Evolutionary conservation across 2,113 vertebrate species (phyloP), one percentile per base, ranked within the genome.

Genomic region (Lonchura striata): DNA sequence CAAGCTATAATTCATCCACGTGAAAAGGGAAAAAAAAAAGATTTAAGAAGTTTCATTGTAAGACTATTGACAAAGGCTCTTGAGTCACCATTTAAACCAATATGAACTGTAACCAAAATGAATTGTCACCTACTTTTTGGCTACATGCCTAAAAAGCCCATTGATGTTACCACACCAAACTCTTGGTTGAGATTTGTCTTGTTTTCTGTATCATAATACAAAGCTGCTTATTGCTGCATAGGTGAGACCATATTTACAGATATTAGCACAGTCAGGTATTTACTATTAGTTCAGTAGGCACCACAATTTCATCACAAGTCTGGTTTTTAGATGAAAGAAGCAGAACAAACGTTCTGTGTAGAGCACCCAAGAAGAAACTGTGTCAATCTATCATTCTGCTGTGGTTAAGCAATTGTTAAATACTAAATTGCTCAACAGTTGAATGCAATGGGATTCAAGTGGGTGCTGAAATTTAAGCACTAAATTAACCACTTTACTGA

Each of bases 391-490:
- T 63, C 4, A 0, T 70, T 93, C 64, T 81, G 60, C n/a, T 53
- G 3, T 17, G 50, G 79, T 82, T 94, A 92, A 92, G 68, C 71
- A 88, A 53, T n/a, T 94, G 54, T 59, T 83, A 92, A 93, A 71
- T 27, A 93, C 37, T 70, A 86, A 95, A 96, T 66, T 64, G 28
- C 79, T 86, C 56, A 80, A 77, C n/a, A 60, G 71, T 46, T 90
- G 71, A 95, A 92, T 81, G 85, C 68, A 83, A 88, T 61, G 71
- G n/a, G 63, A 86, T 52, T 95, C 64, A 88, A 91, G 91, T 82
- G 35, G 35, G 63, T 66, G 84, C 87, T 94, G 91, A 92, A 85
- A 86, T 90, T 77, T 96, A 94, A 93, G 79, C 60, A 92, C 30
- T 44, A 52, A 87, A 86, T 95, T 92, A 94, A 91, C 74, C 77